phyloP scores from a whole-genome alignment of 2,888 invertebrate species.

The Eupithecia exiguata region DNA sequence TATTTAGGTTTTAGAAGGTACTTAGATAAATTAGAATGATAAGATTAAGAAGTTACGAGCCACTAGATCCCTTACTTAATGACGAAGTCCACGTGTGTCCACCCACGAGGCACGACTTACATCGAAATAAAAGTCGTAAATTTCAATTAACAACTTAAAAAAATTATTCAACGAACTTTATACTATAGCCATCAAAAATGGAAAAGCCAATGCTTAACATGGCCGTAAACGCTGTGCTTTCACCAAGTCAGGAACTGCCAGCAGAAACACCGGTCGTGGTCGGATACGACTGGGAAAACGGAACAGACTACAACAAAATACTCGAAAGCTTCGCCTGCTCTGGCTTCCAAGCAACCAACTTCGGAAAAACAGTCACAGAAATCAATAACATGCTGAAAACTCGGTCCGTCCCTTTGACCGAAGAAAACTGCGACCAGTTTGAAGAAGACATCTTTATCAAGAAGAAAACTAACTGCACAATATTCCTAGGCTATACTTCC shows the following conservation, averaged over 20 bases:
- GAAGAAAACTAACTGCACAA: conserved; percentile 92
- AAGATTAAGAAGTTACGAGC: no score
- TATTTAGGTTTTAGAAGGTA: no score
- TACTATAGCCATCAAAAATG: conserved; percentile 51
- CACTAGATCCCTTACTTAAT: no score
- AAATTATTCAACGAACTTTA: no score
- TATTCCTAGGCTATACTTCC: conserved; percentile 98
- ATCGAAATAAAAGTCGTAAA: no score
- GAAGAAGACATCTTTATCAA: conserved; percentile 92
- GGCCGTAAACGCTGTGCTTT: conserved; percentile 88
- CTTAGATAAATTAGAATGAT: no score
- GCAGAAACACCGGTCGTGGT: conserved; percentile 86
- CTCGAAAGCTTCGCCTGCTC: conserved; percentile 90
- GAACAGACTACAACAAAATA: conserved; percentile 93
- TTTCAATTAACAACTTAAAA: no score
- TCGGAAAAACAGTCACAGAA: conserved; percentile 95
- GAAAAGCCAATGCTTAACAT: conserved; percentile 67
- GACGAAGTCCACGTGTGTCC: no score
- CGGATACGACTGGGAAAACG: conserved; percentile 97
- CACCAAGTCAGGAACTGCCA: conserved; percentile 87
- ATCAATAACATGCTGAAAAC: conserved; percentile 95
- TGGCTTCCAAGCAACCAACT: conserved; percentile 99
- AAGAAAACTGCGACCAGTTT: conserved; percentile 86
- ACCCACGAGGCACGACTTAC: no score
- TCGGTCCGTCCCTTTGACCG: conserved; percentile 87